Conservation (phyloP, 2,113 vertebrate genomes). For the Melanerpes formicivorus region DNA sequence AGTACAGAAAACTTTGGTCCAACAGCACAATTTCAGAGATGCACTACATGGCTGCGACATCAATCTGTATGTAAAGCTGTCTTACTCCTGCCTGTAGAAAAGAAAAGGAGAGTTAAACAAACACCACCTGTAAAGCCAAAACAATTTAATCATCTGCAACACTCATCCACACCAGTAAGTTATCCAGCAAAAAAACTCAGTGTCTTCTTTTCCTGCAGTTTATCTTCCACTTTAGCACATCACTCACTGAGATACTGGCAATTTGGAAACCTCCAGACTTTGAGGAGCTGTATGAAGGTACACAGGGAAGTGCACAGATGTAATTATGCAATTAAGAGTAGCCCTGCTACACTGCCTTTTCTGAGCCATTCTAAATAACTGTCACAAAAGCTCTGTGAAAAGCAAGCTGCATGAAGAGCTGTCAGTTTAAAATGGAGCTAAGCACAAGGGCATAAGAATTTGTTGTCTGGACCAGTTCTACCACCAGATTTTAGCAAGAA, state of each 20-base stretch:
- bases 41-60: constrained; percentile 89
- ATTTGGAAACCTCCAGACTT: background rate
- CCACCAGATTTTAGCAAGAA: background rate
- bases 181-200: background rate
- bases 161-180: background rate
- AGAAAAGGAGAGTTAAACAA: constrained; percentile 14
- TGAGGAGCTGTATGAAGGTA: background rate
- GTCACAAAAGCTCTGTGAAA: background rate
- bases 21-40: constrained; percentile 51
- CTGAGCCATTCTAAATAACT: background rate
- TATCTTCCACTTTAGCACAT: background rate
- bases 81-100: constrained; percentile 87
- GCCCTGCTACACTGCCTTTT: background rate
- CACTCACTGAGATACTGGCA: background rate
- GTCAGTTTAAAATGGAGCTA: background rate
- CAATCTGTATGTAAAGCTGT: constrained; percentile 96
- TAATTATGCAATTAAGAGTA: background rate
- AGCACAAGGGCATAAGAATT: background rate
- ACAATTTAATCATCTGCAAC: background rate
- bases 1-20: constrained; percentile 87
- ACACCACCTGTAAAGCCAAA: background rate
- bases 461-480: background rate
- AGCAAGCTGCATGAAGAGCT: background rate
- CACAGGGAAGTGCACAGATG: background rate
- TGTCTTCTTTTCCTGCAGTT: background rate